Percentiles rank a stretch among this genome's conserved stretches.
phyloP scores from a whole-genome alignment of 2,113 vertebrate species.

The Poicephalus meyeri region DNA sequence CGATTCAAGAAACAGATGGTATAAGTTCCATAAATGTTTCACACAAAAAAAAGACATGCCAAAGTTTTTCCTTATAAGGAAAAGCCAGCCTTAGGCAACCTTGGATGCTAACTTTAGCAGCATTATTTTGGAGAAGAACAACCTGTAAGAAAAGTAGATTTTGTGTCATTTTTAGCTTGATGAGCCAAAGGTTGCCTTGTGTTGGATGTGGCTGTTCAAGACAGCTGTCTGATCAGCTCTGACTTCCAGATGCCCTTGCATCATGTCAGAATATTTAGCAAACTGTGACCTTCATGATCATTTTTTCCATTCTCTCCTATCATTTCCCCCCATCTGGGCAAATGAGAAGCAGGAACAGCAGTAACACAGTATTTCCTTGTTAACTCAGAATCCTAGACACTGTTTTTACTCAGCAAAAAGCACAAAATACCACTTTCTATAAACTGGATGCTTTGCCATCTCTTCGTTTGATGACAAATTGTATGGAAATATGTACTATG shows the following conservation, averaged over 20 bases:
- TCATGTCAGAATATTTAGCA: neutral
- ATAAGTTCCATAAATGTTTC: conserved; percentile 29
- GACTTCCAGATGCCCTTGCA: neutral
- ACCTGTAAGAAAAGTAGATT: neutral
- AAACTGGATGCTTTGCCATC: neutral
- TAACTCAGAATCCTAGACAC: neutral
- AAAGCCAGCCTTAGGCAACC: neutral
- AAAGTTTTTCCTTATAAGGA: neutral
- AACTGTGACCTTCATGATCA: neutral
- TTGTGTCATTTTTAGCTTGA: neutral
- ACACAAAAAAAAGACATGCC: conserved; percentile 6
- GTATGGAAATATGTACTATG: neutral
- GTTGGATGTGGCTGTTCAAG: neutral
- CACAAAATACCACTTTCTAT: neutral
- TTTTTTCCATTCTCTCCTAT: neutral
- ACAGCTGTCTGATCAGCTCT: neutral
- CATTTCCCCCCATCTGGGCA: neutral
- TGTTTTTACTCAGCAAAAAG: neutral
- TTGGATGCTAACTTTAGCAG: neutral
- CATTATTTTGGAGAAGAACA: conserved; percentile 3
- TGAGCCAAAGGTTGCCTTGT: neutral
- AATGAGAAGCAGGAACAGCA: neutral
- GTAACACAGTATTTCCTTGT: neutral
- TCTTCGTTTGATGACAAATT: neutral
- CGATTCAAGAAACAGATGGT: conserved; percentile 48